Base-by-base conservation (phyloP, 2,888 invertebrate genomes). In the Anorthoa munda region DNA sequence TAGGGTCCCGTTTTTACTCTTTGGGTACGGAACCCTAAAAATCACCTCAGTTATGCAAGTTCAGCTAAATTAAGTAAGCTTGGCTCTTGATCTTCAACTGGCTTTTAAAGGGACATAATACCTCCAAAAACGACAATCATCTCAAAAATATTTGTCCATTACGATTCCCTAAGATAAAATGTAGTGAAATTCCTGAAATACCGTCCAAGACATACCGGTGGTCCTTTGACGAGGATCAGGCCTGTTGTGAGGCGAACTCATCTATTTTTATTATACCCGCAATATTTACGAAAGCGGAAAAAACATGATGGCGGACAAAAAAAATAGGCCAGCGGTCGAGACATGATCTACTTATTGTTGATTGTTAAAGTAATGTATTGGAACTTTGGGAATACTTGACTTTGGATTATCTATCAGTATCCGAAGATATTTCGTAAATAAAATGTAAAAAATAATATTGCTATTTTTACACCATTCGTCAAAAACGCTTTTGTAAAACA, bases 261-360 rank as follows among this genome's bases (percentile, higher is more conserved):
- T 85, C 82, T 86, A 86, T 86, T 87, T 88, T 87, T 83, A 84
- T 84, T 82, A 82, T 76, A 76, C 79, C 72, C 79, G 69, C 79
- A 84, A 81, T 86, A 88, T 89, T 86, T 86, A 79, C 74, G 85
- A 79, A 72, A 78, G 79, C 80, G 79, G 82, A 87, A 86, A 88
- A 87, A 73, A 82, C 77, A 84, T 79, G 72, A 81, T 75, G 76
- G 80, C 67, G 60, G 65, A 66, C 67, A 66, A 67, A 79, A 71
- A 72, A 83, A 74, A 26, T 55, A 31, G 75, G 67, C 48, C 58
- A 71, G 39, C 50, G 53, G 56, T 56, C 56, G 59, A 71, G 53
- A 67, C 65, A 72, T 65, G 56, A 50, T 77, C 51, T 63, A 66
- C 23, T 68, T 78, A 79, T 71, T 78, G 59, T 56, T 56, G 83